These are phyloP conservation scores for Eucriotettix oculatus DNA, from an alignment of 2,888 invertebrate genomes.

Conservation along the genomic window DNA sequence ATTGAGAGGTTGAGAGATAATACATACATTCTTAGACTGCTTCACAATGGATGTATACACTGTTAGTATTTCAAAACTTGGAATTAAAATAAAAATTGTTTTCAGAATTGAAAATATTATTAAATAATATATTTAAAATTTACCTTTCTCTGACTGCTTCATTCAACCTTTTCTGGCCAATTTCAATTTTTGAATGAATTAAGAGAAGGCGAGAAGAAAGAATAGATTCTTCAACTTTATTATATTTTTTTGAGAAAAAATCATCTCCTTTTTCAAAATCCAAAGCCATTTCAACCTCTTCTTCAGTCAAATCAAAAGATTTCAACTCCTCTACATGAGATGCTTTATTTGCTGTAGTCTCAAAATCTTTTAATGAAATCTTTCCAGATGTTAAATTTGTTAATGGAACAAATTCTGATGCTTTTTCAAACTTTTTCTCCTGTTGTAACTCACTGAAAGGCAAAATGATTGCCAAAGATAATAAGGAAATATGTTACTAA, in stretches of 20 bases:
- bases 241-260: conserved; percentile 19
- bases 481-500: no score
- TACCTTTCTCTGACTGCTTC: conserved; percentile 4
- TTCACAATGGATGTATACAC: no score
- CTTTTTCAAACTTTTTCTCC: conserved; percentile 15
- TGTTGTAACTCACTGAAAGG: conserved; percentile 15
- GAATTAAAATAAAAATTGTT: no score
- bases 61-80: no score
- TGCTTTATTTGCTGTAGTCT: conserved; percentile 25
- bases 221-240: conserved; percentile 17
- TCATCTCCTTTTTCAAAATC: conserved; percentile 29
- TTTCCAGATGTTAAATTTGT: conserved; percentile 26
- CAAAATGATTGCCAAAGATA: background rate
- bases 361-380: conserved; percentile 28
- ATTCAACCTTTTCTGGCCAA: background rate
- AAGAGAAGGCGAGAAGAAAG: conserved; percentile 5
- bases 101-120: background rate
- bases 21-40: no score
- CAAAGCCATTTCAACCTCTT: conserved; percentile 33
- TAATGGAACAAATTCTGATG: conserved; percentile 17
- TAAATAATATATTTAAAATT: background rate
- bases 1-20: no score
- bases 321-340: conserved; percentile 30
- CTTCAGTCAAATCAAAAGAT: conserved; percentile 29
- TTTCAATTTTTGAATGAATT: conserved; percentile 6